These are phyloP conservation scores for Seriola aureovittata DNA, from an alignment of 2,113 vertebrate genomes.

Conservation along the genomic window DNA sequence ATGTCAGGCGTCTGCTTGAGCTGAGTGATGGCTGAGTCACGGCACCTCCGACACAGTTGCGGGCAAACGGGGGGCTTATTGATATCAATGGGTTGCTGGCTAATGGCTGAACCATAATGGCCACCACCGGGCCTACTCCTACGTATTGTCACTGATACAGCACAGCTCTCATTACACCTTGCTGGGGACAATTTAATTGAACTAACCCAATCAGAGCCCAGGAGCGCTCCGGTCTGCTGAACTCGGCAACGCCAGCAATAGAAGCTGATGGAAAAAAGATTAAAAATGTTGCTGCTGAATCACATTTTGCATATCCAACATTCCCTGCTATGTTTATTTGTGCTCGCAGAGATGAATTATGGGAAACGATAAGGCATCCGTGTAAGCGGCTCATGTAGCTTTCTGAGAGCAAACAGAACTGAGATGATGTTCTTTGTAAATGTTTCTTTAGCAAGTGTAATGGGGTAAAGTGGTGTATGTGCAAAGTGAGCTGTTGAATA, in stretches of 20 bases:
- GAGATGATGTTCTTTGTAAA: conserved; percentile 43
- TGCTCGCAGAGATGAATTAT: conserved; percentile 50
- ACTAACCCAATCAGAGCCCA: conserved; percentile 75
- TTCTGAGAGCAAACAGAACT: conserved; percentile 41
- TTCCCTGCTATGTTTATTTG: conserved; percentile 50
- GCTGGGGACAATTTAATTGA: conserved; percentile 68
- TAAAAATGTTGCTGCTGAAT: conserved; percentile 68
- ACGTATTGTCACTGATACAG: conserved; percentile 51
- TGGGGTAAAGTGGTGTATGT: conserved; percentile 49
- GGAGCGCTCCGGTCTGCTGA: conserved; percentile 60
- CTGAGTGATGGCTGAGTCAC: conserved; percentile 17
- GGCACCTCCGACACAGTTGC: background rate
- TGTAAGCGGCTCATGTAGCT: conserved; percentile 31
- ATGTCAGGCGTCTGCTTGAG: background rate
- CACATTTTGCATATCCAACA: conserved; percentile 56
- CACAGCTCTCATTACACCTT: conserved; percentile 66
- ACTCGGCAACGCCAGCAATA: conserved; percentile 55
- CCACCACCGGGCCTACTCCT: conserved; percentile 22
- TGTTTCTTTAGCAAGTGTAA: conserved; percentile 66
- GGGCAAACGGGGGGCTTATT: conserved; percentile 28
- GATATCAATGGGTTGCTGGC: conserved; percentile 49
- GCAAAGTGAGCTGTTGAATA: conserved; percentile 68
- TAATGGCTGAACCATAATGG: conserved; percentile 46
- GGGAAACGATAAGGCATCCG: conserved; percentile 22
- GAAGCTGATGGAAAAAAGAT: conserved; percentile 73